phyloP scores from a whole-genome alignment of 1,140 invertebrate genomes.

The Pseudobourletiella spinata region DNA sequence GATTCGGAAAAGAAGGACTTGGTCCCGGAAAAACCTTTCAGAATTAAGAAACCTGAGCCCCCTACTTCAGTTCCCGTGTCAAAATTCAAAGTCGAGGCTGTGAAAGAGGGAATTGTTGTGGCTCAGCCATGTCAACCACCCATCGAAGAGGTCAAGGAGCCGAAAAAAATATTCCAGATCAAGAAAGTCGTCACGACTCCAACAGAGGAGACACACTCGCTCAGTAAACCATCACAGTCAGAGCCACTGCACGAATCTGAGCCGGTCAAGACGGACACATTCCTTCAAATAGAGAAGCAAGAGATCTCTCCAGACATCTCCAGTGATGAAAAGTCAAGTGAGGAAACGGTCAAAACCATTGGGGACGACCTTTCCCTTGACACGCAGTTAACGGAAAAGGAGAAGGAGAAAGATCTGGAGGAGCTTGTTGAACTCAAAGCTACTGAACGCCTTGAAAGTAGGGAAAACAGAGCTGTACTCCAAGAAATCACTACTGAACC shows the following conservation, averaged over 20 bases:
- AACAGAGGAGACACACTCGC: not conserved
- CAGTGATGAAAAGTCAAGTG: constrained; percentile 7
- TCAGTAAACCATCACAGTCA: not conserved
- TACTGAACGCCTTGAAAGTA: not conserved
- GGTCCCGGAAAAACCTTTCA: not conserved
- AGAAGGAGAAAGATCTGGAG: constrained; percentile 2
- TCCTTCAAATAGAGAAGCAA: not conserved
- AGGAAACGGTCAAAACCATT: not conserved
- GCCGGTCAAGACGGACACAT: not conserved
- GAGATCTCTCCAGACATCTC: not conserved
- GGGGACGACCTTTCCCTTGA: too few relatives aligned
- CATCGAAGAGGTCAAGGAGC: not conserved
- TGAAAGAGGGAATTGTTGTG: not conserved
- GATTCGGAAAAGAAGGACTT: constrained; percentile 9
- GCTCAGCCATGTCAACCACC: not conserved
- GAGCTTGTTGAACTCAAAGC: not conserved
- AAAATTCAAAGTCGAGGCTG: constrained; percentile 1
- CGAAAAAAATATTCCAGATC: constrained; percentile 3
- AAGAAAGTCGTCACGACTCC: not conserved
- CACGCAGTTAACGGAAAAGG: not conserved
- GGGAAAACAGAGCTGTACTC: not conserved
- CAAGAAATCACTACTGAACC: not conserved
- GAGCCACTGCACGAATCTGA: too few relatives aligned
- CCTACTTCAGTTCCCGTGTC: not conserved
- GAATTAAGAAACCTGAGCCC: constrained; percentile 4